phyloP scores from a whole-genome alignment of 1,140 invertebrate species.

The Bombus picipes region DNA sequence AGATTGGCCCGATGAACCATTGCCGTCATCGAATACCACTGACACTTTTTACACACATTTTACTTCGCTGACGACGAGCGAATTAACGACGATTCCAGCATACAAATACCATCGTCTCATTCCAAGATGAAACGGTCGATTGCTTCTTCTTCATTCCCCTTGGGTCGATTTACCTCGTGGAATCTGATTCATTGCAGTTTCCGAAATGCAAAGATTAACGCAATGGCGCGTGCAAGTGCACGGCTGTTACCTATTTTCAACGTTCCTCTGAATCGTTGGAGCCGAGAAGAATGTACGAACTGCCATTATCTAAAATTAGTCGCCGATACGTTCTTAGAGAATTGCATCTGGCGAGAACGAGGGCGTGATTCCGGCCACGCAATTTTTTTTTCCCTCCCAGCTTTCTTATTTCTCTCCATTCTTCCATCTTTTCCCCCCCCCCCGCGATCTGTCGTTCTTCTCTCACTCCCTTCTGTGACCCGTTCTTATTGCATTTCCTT shows the following conservation, averaged over 20 bases:
- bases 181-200: slow-evolving; percentile 6
- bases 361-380: slow-evolving; percentile 30
- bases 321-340: slow-evolving; percentile 5
- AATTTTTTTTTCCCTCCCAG: background rate
- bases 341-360: slow-evolving; percentile 36
- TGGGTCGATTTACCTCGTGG: background rate
- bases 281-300: background rate
- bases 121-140: background rate
- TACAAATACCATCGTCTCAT: background rate
- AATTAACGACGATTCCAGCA: background rate
- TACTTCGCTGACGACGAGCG: background rate
- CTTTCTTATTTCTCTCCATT: slow-evolving; percentile 12
- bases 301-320: slow-evolving; percentile 37
- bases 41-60: background rate
- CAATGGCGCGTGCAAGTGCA: background rate
- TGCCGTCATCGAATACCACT: background rate
- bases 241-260: background rate
- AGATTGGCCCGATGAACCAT: background rate
- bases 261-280: background rate
- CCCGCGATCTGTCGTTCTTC: background rate
- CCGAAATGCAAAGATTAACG: background rate
- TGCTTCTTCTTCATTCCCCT: background rate
- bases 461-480: background rate
- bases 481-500: slow-evolving; percentile 36
- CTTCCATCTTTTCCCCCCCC: background rate